phyloP scores from a whole-genome alignment of 2,113 vertebrate genomes.

The Melozone crissalis region DNA sequence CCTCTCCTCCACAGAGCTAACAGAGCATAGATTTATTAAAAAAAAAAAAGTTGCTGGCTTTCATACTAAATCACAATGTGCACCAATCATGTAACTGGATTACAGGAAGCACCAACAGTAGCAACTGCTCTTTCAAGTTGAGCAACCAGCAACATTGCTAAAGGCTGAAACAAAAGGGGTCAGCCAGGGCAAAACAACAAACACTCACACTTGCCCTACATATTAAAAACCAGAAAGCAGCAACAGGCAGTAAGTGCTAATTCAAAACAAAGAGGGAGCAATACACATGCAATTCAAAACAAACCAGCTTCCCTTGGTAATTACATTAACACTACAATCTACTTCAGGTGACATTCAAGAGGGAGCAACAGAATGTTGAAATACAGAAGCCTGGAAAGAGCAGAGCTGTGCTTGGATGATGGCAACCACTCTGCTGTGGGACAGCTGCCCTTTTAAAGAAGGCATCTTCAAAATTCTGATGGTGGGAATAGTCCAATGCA shows the following conservation, averaged over 20 bases:
- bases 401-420: background rate
- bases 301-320: background rate
- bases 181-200: conserved; percentile 11
- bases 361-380: background rate
- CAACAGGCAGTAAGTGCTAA: background rate
- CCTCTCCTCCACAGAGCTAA: background rate
- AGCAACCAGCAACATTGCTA: background rate
- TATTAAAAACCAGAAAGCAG: background rate
- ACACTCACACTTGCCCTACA: background rate
- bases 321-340: background rate
- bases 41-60: background rate
- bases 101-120: conserved; percentile 38
- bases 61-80: conserved; percentile 27
- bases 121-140: conserved; percentile 29
- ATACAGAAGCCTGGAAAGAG: background rate
- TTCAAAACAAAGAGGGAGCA: background rate
- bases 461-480: background rate
- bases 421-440: background rate
- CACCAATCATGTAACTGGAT: conserved; percentile 21
- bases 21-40: background rate
- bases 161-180: conserved; percentile 23
- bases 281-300: background rate
- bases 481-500: background rate
- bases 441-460: background rate
- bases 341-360: background rate